Percentiles rank a stretch among this genome's conserved stretches.
phyloP scores from a whole-genome alignment of 2,888 invertebrate genomes.

The Acanthosepion lycidas region DNA sequence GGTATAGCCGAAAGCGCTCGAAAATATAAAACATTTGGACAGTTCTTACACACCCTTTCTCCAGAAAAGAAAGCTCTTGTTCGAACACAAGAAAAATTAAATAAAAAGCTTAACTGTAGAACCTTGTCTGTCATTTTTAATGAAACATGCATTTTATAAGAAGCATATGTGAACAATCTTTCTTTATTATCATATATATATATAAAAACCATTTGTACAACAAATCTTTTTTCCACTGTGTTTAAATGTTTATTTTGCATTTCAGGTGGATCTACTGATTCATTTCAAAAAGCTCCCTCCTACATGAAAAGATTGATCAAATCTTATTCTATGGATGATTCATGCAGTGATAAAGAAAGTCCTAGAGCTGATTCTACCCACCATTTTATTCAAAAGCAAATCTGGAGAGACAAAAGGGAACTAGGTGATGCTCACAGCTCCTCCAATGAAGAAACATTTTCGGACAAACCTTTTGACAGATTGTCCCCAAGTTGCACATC shows the following conservation, averaged over 20 bases:
- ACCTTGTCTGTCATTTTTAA: too few relatives aligned
- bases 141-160: too few relatives aligned
- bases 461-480: slow-evolving; percentile 41
- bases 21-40: too few relatives aligned
- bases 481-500: slow-evolving; percentile 43
- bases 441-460: slow-evolving; percentile 8
- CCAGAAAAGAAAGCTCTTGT: too few relatives aligned
- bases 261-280: neutral
- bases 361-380: neutral
- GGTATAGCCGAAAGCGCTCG: too few relatives aligned
- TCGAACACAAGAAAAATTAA: too few relatives aligned
- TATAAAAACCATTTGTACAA: too few relatives aligned
- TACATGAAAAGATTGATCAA: neutral
- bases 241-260: neutral
- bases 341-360: slow-evolving; percentile 36
- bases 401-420: neutral
- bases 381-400: slow-evolving; percentile 42
- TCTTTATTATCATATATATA: too few relatives aligned
- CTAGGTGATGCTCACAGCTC: neutral
- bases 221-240: neutral
- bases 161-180: too few relatives aligned
- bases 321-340: slow-evolving; percentile 46
- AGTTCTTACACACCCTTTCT: too few relatives aligned
- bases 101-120: too few relatives aligned
- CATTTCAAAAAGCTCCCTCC: neutral